Percentiles rank a stretch among this genome's conserved stretches.
phyloP scores from a whole-genome alignment of 2,888 invertebrate species.

The Hypomecis punctinalis region DNA sequence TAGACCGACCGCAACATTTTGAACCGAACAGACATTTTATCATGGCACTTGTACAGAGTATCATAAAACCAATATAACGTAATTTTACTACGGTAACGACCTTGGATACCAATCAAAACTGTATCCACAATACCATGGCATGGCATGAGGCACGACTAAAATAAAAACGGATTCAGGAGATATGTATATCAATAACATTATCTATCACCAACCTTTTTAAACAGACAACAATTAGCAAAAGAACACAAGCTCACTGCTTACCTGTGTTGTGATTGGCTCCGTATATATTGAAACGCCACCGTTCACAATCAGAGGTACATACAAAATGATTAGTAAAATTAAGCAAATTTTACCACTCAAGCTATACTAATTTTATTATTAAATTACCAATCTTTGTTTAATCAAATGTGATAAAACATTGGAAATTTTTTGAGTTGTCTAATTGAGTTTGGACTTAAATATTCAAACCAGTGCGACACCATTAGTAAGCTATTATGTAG shows the following conservation, averaged over 20 bases:
- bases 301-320: constrained; percentile 15
- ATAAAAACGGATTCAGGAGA: not conserved
- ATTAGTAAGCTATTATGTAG: not conserved
- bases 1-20: not conserved
- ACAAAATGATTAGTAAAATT: constrained; percentile 4
- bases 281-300: constrained; percentile 38
- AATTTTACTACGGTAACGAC: not conserved
- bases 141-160: too few relatives aligned
- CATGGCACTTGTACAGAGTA: not conserved
- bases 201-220: too few relatives aligned
- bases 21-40: too few relatives aligned
- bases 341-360: not conserved
- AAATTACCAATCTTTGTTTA: too few relatives aligned
- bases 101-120: not conserved
- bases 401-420: too few relatives aligned
- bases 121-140: not conserved
- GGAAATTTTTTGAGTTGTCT: too few relatives aligned
- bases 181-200: not conserved
- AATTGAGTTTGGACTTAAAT: not conserved
- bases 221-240: not conserved
- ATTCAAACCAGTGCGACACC: not conserved
- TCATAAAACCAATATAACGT: not conserved
- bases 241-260: constrained; percentile 29
- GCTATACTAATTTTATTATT: too few relatives aligned
- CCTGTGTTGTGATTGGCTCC: constrained; percentile 37